A percentile compares a stretch with the other conserved stretches of the same genome.
These are phyloP conservation scores for Pachliopta kotzebuea DNA, from an alignment of 2,888 invertebrate species.

Conservation along the genomic window DNA sequence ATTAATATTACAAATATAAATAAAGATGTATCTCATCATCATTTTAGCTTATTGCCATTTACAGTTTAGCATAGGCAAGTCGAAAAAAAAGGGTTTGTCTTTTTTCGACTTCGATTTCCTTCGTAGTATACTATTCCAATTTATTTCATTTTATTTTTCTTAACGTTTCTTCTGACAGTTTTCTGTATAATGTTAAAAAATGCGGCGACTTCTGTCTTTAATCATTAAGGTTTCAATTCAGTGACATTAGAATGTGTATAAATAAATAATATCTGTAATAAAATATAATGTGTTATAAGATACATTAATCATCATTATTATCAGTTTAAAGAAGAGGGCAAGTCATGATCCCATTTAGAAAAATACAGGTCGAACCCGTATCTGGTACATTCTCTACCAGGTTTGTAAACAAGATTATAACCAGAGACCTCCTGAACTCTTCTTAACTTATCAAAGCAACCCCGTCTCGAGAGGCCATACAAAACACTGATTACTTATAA, in stretches of 20 bases:
- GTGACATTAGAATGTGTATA: too few species aligned
- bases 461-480: constrained; percentile 15
- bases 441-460: constrained; percentile 20
- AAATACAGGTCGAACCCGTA: constrained; percentile 6
- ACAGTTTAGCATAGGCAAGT: too few species aligned
- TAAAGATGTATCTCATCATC: too few species aligned
- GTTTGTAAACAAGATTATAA: constrained; percentile 26
- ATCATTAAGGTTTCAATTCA: background rate
- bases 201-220: too few species aligned
- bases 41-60: too few species aligned
- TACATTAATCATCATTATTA: constrained; percentile 1
- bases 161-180: too few species aligned
- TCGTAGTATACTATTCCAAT: too few species aligned
- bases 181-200: too few species aligned
- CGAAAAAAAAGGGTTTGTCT: too few species aligned
- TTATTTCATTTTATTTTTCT: too few species aligned
- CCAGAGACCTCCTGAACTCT: constrained; percentile 13
- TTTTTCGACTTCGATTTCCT: too few species aligned
- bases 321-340: background rate
- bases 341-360: constrained; percentile 3
- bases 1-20: background rate
- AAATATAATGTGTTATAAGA: background rate
- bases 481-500: constrained; percentile 23
- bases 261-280: background rate
- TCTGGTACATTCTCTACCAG: constrained; percentile 9